Base-by-base conservation (phyloP, 2,113 vertebrate genomes). In the Lamprologus lemairii region DNA sequence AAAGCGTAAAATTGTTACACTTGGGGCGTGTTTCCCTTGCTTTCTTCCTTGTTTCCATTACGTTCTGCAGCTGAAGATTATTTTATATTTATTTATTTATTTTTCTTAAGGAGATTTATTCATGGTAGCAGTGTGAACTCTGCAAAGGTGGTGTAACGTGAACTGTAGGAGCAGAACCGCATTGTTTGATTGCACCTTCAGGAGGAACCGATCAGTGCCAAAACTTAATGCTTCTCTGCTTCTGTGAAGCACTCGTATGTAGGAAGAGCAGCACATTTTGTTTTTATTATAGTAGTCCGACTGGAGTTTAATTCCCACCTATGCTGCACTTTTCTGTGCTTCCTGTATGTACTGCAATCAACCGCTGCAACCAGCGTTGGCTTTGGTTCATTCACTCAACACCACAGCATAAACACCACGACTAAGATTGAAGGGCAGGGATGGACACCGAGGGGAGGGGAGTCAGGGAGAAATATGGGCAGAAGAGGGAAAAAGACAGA, bases 371-470 rank as follows among this genome's bases (percentile, higher is more conserved):
- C 88, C 88, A 65, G 47, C 65, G 17, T 40, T 91, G 90, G 91
- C 91, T 84, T 63, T 60, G 33, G 63, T 82, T 91, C 85, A 83
- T 58, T 47, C 87, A 54, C 80, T 90, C 86, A 86, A 81, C 86
- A 81, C 89, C 85, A 78, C 82, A 93, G 91, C 81, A 85, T 91
- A 90, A 94, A 92, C 89, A 94, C 26, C 37, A 5, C 4, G 7
- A 11, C 87, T 84, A 81, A 84, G 88, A 88, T 51, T 88, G 87
- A 84, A 90, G 84, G 88, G 83, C 57, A 87, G 79, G 82, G 82
- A 89, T 79, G 21, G 86, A 85, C 60, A 82, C 45, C 14, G 35
- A 81, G 78, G 71, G 81, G 63, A 53, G 80, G 51, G 51, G 57
- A 87, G 78, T 79, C 63, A 57, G 75, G 31, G 71, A 87, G 82